Evolutionary conservation across 2,888 invertebrate species (phyloP).

Genomic region (Apeira syringaria): DNA sequence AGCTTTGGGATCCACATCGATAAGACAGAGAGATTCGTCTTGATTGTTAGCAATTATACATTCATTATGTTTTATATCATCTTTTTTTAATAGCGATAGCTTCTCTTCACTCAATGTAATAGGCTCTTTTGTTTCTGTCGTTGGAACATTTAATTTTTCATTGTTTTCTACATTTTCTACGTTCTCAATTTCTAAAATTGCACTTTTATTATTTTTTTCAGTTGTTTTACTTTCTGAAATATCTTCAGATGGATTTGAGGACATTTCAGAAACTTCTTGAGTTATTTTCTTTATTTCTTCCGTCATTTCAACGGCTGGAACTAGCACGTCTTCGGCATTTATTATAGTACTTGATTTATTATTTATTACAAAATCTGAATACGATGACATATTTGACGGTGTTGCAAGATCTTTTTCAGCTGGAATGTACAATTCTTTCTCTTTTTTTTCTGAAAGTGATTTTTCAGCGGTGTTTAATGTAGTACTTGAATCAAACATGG

Average conservation of each 20-base stretch:
- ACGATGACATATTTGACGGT: no score
- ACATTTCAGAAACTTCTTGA: no score
- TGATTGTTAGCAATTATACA: neutral
- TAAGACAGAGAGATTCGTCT: no score
- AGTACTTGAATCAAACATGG: neutral
- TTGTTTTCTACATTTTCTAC: neutral
- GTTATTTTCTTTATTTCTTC: neutral
- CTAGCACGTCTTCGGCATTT: no score
- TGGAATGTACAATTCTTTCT: neutral
- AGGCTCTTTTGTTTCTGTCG: neutral
- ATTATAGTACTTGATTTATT: no score
- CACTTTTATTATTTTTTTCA: no score
- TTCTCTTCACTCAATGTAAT: neutral
- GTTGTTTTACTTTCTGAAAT: no score
- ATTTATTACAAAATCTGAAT: no score
- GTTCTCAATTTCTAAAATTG: no score
- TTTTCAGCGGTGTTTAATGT: neutral
- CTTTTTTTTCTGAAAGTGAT: neutral
- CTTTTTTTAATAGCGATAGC: neutral
- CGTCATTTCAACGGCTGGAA: no score
- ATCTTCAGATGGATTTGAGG: no score
- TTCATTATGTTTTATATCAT: neutral
- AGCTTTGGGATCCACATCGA: neutral
- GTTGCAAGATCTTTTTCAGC: neutral
- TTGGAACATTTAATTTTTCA: neutral